Evolutionary conservation across 64 coral and sea anemone species (phyloP), one percentile per base, ranked within the genome.

Genomic region (Stichodactyla helianthus): DNA sequence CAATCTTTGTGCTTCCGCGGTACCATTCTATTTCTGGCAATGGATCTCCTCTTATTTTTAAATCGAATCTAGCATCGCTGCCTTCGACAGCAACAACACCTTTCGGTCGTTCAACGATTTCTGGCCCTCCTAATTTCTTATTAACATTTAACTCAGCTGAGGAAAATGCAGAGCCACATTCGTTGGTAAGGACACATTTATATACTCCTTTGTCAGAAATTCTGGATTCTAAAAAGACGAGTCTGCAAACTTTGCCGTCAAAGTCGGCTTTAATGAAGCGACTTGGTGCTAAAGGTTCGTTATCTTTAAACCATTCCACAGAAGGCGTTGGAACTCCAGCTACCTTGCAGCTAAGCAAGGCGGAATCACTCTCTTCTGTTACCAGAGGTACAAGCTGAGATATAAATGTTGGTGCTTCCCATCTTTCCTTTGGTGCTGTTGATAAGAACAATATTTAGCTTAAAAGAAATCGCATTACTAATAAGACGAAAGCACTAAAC

Each of bases 221-320:
- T 87, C 77, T 87, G 14, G 87, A 67, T 19, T 87, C 89, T 22
- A 90, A 54, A 50, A 99, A 88, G 31, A 85, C 87, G 62, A 99
- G 12, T 31, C 63, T 88, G 59, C 91, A 89, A 10, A 31, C 84
- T 44, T 79, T 50, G 5, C 97, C 97, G 83, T 99, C 93, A 57
- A 86, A 90, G 18, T 92, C 86, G 4, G 86, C 71, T 60, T 95
- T 92, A 2, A 91, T 55, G 62, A 93, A 85, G 26, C 87, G 71
- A 50, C 86, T 89, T 17, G 89, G 85, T 25, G 85, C 85, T 5
- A 99, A 26, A 28, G 68, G 71, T 35, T 77, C 77, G 58, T 89
- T 88, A 59, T 99, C 93, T 91, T 99, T 99, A 23, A 92, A 81
- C 97, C 97, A 99, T 82, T 99, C 93, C 59, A 91, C 58, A 7